Conservation (phyloP, 1,140 invertebrate species). For the Hypsibius dujardini region DNA sequence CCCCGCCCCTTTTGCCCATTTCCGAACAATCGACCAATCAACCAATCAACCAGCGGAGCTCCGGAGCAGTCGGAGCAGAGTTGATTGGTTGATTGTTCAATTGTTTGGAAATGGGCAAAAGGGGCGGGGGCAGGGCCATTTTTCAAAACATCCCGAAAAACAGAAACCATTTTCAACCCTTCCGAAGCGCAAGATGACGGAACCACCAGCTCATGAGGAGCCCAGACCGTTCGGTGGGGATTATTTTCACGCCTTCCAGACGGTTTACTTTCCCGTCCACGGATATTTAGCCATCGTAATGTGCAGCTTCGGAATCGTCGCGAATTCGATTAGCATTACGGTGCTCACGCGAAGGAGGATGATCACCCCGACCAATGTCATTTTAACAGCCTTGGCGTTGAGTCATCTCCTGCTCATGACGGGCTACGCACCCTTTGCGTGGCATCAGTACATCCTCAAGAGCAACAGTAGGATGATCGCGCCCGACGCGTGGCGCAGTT, state of each 20-base stretch:
- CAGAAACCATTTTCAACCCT: too few species aligned
- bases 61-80: too few species aligned
- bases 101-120: too few species aligned
- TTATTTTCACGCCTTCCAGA: not conserved
- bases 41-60: too few species aligned
- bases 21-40: too few species aligned
- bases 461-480: constrained; percentile 18
- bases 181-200: too few species aligned
- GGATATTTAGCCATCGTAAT: constrained; percentile 51
- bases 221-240: not conserved
- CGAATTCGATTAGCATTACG: constrained; percentile 72
- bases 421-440: constrained; percentile 62
- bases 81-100: too few species aligned
- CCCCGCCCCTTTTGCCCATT: too few species aligned
- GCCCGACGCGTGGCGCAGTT: constrained; percentile 40
- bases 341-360: constrained; percentile 68
- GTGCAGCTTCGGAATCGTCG: constrained; percentile 66
- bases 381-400: constrained; percentile 61
- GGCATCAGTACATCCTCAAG: constrained; percentile 48
- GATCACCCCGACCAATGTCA: constrained; percentile 60
- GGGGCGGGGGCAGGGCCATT: too few species aligned
- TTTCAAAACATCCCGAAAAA: too few species aligned
- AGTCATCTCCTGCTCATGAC: constrained; percentile 69
- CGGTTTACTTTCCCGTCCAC: constrained; percentile 35
- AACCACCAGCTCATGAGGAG: not conserved